Evolutionary conservation across 2,113 vertebrate genomes (phyloP).

Genomic region (Turnix velox): DNA sequence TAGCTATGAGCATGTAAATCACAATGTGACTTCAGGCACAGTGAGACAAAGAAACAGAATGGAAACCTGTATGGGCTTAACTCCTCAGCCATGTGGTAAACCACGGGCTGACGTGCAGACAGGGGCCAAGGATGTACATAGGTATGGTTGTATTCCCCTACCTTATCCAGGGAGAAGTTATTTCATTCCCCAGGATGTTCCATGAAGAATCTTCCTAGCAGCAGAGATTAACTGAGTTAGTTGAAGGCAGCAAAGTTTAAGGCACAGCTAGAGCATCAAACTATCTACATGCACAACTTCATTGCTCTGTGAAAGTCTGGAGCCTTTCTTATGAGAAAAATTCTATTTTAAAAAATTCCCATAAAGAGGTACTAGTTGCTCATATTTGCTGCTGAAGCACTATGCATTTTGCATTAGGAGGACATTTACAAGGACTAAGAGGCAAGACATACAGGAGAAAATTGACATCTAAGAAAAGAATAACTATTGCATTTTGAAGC

Average conservation of each 20-base stretch:
- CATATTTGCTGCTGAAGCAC: slow-evolving; percentile 20
- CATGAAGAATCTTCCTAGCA: background rate
- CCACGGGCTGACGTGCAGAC: background rate
- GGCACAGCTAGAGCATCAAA: slow-evolving; percentile 19
- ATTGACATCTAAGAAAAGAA: slow-evolving; percentile 50
- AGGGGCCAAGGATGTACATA: background rate
- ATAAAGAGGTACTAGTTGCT: slow-evolving; percentile 18
- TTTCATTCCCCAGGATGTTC: background rate
- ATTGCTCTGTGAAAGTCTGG: background rate
- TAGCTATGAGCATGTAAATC: background rate
- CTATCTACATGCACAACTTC: slow-evolving; percentile 9
- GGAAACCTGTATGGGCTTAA: fast-evolving
- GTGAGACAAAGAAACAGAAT: background rate
- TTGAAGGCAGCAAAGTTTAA: slow-evolving; percentile 12
- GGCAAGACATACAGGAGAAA: background rate
- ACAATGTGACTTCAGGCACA: background rate
- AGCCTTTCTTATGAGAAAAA: slow-evolving; percentile 18
- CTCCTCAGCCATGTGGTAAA: background rate
- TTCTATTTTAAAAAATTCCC: slow-evolving; percentile 19
- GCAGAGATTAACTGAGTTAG: background rate
- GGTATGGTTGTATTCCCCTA: background rate
- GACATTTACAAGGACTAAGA: slow-evolving; percentile 49
- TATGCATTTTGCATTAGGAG: slow-evolving; percentile 42
- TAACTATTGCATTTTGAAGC: slow-evolving; percentile 36
- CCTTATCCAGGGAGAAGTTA: background rate